Base-by-base conservation (phyloP, 2,888 invertebrate genomes). In the Idaea dimidiata region DNA sequence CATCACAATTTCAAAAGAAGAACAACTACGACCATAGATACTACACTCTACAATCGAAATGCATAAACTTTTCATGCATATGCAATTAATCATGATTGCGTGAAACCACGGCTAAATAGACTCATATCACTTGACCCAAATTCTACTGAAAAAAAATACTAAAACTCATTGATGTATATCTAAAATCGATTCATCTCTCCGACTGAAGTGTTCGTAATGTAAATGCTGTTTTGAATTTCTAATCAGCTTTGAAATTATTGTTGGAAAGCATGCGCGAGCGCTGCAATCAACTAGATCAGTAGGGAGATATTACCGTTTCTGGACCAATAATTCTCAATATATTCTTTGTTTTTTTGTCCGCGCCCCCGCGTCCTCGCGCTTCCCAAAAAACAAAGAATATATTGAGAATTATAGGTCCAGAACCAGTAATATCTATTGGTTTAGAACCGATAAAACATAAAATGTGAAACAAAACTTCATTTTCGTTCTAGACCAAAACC, bases 81-180 rank as follows among this genome's bases (percentile, higher is more conserved):
- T 72, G 69, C 70, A 69, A 80, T 76, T 75, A 74, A 77, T 76
- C 76, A 78, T 58, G 59, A 67, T 74, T 70, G 71, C 75, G 73
- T 76, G 74, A 76, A 71, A 71, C 69, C 68, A 76, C 75, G 70
- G 69, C 68, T 66, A 69, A 65, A 65, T 66, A 65, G 43, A 43
- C 43, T 43, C 43, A 43, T 43, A 33, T 33, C 71, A 78, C 78
- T 84, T 79, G 84, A 84, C 84, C 84, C 75, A 82, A 62, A 74
- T 82, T 43, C 57, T 8, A 54, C 64, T 71, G 73, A 63, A 76
- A 74, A 79, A 75, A 79, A 80, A 74, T 68, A 75, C 78, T 75
- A 68, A 66, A 72, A 75, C 60, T 66, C 65, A 74, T 67, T 71
- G 67, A 71, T 67, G 72, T 74, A 72, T 70, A 71, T 70, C 72